These are phyloP conservation scores for Gymnarchus niloticus DNA, from an alignment of 2,113 vertebrate genomes.

Conservation along the genomic window DNA sequence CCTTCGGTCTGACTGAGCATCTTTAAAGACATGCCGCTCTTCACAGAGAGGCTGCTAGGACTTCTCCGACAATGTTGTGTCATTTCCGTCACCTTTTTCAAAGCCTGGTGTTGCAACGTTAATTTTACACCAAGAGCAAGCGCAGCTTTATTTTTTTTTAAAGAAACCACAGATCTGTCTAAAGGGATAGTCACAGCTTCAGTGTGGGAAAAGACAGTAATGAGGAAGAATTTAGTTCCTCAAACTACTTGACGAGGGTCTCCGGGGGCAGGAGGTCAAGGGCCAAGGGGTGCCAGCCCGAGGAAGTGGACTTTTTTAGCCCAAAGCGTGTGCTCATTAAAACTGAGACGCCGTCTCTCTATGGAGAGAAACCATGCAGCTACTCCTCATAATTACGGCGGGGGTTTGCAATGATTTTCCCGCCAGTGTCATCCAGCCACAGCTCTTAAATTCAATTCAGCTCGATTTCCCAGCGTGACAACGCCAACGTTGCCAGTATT, in stretches of 20 bases:
- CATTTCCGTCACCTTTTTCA: not conserved
- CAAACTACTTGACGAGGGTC: not conserved
- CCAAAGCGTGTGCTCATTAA: not conserved
- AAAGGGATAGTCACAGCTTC: not conserved
- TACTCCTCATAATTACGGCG: not conserved
- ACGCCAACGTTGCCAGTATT: not conserved
- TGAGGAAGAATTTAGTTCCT: not conserved
- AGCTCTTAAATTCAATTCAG: not conserved
- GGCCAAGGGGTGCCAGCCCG: not conserved
- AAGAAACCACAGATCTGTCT: not conserved
- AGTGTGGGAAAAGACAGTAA: not conserved
- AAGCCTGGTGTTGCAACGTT: not conserved
- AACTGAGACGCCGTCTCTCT: not conserved
- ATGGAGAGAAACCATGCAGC: too few species aligned
- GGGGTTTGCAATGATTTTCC: not conserved
- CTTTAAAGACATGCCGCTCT: not conserved
- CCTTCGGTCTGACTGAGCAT: not conserved
- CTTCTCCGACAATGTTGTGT: not conserved
- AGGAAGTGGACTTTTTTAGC: not conserved
- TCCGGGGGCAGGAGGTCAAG: not conserved
- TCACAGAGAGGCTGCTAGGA: not conserved
- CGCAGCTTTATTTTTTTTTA: too few species aligned
- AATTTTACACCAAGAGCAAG: not conserved
- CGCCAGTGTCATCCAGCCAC: not conserved
- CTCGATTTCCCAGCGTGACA: not conserved